Evolutionary conservation across 2,888 invertebrate species (phyloP).

Genomic region (Rugalucina vietnamica): DNA sequence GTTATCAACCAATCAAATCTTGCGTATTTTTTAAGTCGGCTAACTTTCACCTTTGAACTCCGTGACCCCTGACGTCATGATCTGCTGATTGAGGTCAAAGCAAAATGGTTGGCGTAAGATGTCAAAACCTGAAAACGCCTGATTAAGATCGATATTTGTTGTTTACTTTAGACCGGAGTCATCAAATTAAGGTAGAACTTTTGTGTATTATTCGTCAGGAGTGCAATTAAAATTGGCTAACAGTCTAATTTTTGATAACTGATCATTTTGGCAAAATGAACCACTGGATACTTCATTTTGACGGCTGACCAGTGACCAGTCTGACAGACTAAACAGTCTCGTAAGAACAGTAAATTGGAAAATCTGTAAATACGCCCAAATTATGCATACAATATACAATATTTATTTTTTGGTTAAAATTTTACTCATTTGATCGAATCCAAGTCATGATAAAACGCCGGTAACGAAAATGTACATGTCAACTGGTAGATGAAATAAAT

Average conservation of each 20-base stretch:
- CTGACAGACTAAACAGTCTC: too few species aligned
- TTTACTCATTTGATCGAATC: too few species aligned
- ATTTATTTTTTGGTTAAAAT: too few species aligned
- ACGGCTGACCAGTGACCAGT: too few species aligned
- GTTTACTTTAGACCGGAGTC: background rate
- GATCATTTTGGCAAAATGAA: background rate
- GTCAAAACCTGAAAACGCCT: background rate
- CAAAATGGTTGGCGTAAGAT: conserved; percentile 19
- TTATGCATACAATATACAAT: too few species aligned
- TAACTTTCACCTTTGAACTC: conserved; percentile 17
- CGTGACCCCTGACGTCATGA: conserved; percentile 37
- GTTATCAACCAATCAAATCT: conserved; percentile 18
- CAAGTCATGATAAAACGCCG: too few species aligned
- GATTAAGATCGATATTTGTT: background rate
- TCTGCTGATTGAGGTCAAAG: conserved; percentile 26
- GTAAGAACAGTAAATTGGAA: too few species aligned
- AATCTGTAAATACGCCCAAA: too few species aligned
- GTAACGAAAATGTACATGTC: too few species aligned
- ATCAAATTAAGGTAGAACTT: background rate
- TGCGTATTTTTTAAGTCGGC: background rate
- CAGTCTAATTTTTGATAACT: background rate
- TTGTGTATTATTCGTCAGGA: background rate
- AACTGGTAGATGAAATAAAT: too few species aligned
- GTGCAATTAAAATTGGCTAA: background rate
- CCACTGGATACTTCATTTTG: background rate